Evolutionary conservation across 2,797 vertebrate species (phyloP), one percentile per base, ranked within the genome.

Genomic region (Dendrocincla fuliginosa): DNA sequence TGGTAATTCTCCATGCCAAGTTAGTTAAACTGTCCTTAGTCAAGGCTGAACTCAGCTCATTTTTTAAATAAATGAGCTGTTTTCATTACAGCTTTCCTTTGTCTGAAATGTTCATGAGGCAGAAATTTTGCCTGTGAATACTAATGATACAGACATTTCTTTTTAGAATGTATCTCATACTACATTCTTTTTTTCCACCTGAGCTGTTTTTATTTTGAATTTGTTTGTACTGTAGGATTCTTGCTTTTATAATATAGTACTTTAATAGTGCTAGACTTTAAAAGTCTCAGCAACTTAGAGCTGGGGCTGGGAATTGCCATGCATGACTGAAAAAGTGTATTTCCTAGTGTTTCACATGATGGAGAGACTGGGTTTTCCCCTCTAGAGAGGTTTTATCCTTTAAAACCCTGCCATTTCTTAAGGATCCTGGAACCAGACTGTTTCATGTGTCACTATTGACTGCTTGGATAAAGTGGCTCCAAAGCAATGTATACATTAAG

Each of bases 31-130:
- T 68, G 39, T 73, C 32, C 18, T 53, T 68, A 76, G 20, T 49
- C 24, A 67, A 70, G 33, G 5, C 57, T 67, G 37, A 85, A 28
- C 8, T 77, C 4, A 2, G 25, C 49, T 85, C 3, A 16, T 50
- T 68, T 81, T 89, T 78, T 1, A 87, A 87, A 52, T 87, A 78
- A 81, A 44, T 25, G 22, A 60, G 18, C 65, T 92, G n/a, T 32
- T 95, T 83, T 87, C 18, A 27, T 92, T 50, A 46, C 19, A 61
- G 25, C 17, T 90, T 90, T 65, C 6, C 49, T 92, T 84, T 70
- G 16, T 65, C 24, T 50, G 44, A 59, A 92, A 28, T 44, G 25
- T 17, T 81, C 25, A 44, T 9, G 13, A 70, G 25, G 46, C 28
- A 73, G 28, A 35, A 80, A 32, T 64, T 68, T 76, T 79, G 9